phyloP scores from a whole-genome alignment of 2,113 vertebrate genomes.

The Ptilorrhoa leucosticta region DNA sequence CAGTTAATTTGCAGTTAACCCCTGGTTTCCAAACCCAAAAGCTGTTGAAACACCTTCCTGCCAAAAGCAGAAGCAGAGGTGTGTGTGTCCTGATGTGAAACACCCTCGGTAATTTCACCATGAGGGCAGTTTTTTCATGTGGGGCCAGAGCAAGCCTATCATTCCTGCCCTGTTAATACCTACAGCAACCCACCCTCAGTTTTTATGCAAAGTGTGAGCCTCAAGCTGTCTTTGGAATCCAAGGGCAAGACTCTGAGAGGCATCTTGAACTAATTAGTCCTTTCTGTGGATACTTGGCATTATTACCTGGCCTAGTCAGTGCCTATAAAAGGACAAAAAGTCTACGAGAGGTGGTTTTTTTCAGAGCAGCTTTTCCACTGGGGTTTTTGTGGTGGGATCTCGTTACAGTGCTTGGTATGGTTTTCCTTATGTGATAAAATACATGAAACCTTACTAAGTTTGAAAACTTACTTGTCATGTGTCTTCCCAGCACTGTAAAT shows the following conservation, averaged over 20 bases:
- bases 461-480: background rate
- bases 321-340: background rate
- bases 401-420: background rate
- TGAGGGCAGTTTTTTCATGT: background rate
- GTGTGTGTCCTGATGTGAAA: background rate
- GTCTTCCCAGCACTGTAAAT: background rate
- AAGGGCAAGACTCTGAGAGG: background rate
- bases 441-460: background rate
- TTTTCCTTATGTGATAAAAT: background rate
- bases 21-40: background rate
- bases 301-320: slow-evolving; percentile 8
- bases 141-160: background rate
- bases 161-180: slow-evolving; percentile 18
- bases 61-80: background rate
- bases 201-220: slow-evolving; percentile 20
- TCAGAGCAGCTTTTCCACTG: background rate
- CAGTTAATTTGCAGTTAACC: background rate
- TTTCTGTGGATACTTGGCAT: background rate
- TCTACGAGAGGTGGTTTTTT: background rate
- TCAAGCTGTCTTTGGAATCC: background rate
- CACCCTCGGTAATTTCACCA: background rate
- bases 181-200: background rate
- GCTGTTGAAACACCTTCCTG: background rate
- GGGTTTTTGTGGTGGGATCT: background rate
- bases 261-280: slow-evolving; percentile 12